A percentile compares a stretch with the other conserved stretches of the same genome.
phyloP scores from a whole-genome alignment of 2,888 invertebrate species.

The Eilema sororculum region DNA sequence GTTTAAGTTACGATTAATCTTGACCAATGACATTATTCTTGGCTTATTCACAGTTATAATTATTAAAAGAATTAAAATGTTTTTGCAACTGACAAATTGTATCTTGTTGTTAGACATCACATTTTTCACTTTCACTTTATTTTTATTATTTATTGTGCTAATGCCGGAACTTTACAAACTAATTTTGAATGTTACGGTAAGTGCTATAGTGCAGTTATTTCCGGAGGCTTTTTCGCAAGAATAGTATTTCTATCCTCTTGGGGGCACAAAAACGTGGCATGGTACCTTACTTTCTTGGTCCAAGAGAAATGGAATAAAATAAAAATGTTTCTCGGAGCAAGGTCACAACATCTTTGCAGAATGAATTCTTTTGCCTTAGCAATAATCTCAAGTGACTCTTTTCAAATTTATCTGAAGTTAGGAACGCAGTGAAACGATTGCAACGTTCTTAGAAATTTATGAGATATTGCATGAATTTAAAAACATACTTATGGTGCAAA shows the following conservation, averaged over 20 bases:
- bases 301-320: neutral
- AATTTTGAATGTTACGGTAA: neutral
- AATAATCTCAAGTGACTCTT: conserved; percentile 12
- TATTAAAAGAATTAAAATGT: too few species aligned
- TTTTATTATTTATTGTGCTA: neutral
- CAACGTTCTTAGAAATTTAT: neutral
- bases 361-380: neutral
- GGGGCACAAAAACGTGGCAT: neutral
- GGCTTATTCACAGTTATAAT: too few species aligned
- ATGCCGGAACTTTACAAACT: neutral
- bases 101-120: too few species aligned
- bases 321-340: neutral
- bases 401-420: conserved; percentile 1
- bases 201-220: neutral
- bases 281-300: neutral
- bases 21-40: neutral
- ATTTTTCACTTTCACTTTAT: too few species aligned
- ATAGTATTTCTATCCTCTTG: neutral
- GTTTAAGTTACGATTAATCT: neutral
- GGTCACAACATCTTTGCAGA: conserved; percentile 5
- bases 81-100: too few species aligned
- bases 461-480: neutral
- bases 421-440: conserved; percentile 5
- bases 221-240: neutral
- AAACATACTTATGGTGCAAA: neutral